A percentile compares a stretch with the other conserved stretches of the same genome.
These are phyloP conservation scores for Zosterops lateralis DNA, from an alignment of 2,113 vertebrate species.

Conservation along the genomic window DNA sequence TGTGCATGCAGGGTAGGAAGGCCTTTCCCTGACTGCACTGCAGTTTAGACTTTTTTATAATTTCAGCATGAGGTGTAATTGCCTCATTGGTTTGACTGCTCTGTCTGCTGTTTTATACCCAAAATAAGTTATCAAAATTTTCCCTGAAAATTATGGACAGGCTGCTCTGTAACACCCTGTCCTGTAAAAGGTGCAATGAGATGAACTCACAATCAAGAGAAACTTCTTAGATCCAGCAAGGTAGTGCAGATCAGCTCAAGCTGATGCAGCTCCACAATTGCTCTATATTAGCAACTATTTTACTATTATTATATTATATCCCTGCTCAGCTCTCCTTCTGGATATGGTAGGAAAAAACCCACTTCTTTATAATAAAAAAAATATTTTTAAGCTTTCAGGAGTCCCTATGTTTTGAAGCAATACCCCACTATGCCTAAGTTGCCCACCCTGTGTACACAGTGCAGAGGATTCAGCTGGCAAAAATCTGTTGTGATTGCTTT, in stretches of 20 bases:
- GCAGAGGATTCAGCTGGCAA: not conserved
- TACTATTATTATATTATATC: not conserved
- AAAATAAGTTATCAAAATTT: not conserved
- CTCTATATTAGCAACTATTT: not conserved
- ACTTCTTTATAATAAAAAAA: not conserved
- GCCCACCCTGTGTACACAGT: rapidly evolving
- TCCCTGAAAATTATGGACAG: not conserved
- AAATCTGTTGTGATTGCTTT: not conserved
- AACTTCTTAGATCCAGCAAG: not conserved
- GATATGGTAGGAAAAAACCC: rapidly evolving
- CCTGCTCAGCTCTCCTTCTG: not conserved
- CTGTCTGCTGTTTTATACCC: not conserved
- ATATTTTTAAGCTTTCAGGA: not conserved
- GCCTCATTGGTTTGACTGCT: not conserved
- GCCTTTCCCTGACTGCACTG: not conserved
- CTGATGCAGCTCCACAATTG: not conserved
- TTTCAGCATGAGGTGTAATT: not conserved
- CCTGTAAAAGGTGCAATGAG: not conserved
- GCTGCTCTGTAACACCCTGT: not conserved
- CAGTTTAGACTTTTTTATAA: not conserved
- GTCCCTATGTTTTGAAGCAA: not conserved
- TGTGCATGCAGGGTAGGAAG: not conserved
- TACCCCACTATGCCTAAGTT: not conserved
- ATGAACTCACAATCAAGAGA: not conserved
- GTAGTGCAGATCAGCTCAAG: not conserved